These are phyloP conservation scores for Trichonephila clavata DNA, from an alignment of 1,140 invertebrate species.

Conservation along the genomic window DNA sequence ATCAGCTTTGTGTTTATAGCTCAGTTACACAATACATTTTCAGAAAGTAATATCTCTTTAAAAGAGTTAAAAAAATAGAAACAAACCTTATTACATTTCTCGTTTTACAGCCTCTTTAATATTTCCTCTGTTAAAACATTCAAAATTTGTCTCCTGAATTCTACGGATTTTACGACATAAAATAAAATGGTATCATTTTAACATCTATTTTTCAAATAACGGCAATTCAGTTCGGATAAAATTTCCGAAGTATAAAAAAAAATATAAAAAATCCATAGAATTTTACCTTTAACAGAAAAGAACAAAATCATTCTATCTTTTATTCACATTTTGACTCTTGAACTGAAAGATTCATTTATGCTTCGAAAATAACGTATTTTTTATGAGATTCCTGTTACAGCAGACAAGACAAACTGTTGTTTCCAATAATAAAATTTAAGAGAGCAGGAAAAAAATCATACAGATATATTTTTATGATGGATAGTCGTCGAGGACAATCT, in stretches of 20 bases:
- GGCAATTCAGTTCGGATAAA: too few relatives aligned
- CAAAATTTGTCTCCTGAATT: not conserved
- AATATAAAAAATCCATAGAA: not conserved
- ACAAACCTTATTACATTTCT: too few relatives aligned
- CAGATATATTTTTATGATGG: conserved; percentile 72
- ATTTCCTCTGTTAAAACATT: not conserved
- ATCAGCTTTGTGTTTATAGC: too few relatives aligned
- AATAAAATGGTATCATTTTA: not conserved
- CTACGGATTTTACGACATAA: not conserved
- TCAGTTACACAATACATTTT: too few relatives aligned
- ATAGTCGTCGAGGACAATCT: conserved; percentile 69
- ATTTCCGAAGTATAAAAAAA: not conserved
- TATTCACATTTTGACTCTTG: conserved; percentile 8
- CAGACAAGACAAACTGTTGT: conserved; percentile 69
- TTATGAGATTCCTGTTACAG: conserved; percentile 49
- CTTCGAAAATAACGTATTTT: conserved; percentile 29
- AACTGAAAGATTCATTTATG: conserved; percentile 21
- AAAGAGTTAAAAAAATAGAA: too few relatives aligned
- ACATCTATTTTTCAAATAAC: not conserved
- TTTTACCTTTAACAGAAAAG: not conserved
- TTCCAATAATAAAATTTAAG: conserved; percentile 75
- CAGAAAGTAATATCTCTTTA: too few relatives aligned
- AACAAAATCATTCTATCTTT: not conserved
- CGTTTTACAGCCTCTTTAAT: not conserved
- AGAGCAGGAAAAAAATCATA: not conserved